Base-by-base conservation (phyloP, 2,113 vertebrate species). In the Tretioscincus oriximinensis region DNA sequence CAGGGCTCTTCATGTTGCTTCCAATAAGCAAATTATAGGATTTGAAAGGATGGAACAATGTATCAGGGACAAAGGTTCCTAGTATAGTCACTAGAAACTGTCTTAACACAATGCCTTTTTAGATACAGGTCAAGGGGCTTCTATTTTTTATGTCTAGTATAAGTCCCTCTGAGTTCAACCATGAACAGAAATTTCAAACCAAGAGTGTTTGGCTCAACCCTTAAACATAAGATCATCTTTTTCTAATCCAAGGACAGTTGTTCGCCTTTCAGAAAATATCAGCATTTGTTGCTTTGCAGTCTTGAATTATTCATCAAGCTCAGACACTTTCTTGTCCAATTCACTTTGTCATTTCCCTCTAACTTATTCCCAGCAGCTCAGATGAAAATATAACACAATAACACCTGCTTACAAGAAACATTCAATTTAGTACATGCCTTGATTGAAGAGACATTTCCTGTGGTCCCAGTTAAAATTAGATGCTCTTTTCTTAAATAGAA, bases 221-320 rank as follows among this genome's bases (percentile, higher is more conserved):
- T 84, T 90, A 85, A 90, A 91, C 85, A 89, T 82, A 87, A 86
- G 83, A 74, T 89, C 86, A 83, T 92, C 90, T 91, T 69, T 73
- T 29, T 68, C 89, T 86, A 87, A 90, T 77, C 73, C 87, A 85
- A 91, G 90, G 90, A 92, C 90, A 87, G 86, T 90, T 86, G 84
- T 90, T 91, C 83, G 84, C 90, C 73, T 92, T 89, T 74, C 88
- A 84, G 58, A 78, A 84, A 79, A 85, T 76, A 82, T 84, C 91
- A 81, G 86, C 87, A 79, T 92, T 92, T 92, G 89, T 90, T 90
- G 87, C 83, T 77, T 90, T 88, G 84, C 83, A 87, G 88, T 85
- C 78, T 85, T 93, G 90, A 93, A 93, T 93, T 93, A 93, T 93
- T 92, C 92, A 92, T 92, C 87, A 84, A 89, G 85, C 90, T 80